These are phyloP conservation scores for Ophion ventricosus DNA, from an alignment of 2,888 invertebrate species.

Conservation along the genomic window DNA sequence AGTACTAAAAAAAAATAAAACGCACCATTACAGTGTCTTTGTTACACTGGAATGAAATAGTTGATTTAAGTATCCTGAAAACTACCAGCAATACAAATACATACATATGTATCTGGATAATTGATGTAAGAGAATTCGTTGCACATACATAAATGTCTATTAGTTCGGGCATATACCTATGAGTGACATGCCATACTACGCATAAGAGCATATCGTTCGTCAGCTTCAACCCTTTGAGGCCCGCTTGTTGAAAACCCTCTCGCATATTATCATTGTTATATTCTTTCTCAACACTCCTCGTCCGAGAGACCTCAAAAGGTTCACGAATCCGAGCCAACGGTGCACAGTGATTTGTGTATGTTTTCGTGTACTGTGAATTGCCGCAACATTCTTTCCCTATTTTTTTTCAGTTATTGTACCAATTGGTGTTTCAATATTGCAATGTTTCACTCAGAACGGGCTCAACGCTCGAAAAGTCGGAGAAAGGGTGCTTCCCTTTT, in stretches of 20 bases:
- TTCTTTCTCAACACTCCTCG: neutral
- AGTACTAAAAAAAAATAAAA: neutral
- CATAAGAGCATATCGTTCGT: conserved; percentile 44
- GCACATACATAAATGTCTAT: conserved; percentile 61
- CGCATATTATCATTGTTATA: neutral
- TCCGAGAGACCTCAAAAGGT: conserved; percentile 57
- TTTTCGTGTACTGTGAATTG: conserved; percentile 57
- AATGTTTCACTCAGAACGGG: neutral
- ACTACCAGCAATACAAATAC: conserved; percentile 9
- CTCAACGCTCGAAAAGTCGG: neutral
- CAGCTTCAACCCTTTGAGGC: conserved; percentile 61
- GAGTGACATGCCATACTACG: conserved; percentile 68
- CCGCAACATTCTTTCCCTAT: conserved; percentile 37
- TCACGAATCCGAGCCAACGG: conserved; percentile 64
- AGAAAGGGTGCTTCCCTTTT: neutral
- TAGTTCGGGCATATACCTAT: conserved; percentile 61
- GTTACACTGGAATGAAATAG: neutral
- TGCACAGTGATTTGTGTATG: conserved; percentile 69
- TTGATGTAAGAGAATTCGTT: conserved; percentile 47
- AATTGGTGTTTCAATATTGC: conserved; percentile 74
- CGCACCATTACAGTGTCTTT: neutral
- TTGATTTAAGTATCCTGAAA: neutral
- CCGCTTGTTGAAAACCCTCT: conserved; percentile 13
- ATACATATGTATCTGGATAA: conserved; percentile 14
- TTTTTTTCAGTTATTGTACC: conserved; percentile 70